These are phyloP conservation scores for Sapajus apella DNA, from an alignment of 2,113 vertebrate genomes.

Conservation along the genomic window DNA sequence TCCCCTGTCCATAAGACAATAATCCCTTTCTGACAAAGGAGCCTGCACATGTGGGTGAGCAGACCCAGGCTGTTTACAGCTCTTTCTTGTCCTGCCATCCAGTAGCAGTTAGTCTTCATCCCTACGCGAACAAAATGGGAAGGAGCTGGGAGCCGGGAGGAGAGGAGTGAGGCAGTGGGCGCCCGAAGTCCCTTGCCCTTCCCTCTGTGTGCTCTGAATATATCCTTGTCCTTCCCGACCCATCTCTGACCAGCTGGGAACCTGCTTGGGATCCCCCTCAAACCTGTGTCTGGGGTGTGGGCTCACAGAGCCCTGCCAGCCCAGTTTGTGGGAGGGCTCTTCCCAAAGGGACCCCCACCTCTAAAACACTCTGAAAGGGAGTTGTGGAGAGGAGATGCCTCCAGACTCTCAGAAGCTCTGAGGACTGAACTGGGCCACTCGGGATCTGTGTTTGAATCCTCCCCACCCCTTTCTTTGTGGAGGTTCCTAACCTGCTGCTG, in stretches of 20 bases:
- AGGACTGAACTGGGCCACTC: background rate
- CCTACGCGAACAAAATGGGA: background rate
- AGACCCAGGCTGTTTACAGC: constrained; percentile 73
- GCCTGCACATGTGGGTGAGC: constrained; percentile 63
- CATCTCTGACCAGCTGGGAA: background rate
- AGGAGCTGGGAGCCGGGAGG: background rate
- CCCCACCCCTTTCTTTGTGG: constrained; percentile 4
- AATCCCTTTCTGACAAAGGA: constrained; percentile 58
- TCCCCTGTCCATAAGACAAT: constrained; percentile 43
- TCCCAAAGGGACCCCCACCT: background rate
- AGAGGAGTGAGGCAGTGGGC: background rate
- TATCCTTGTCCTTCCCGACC: background rate
- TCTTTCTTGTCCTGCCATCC: constrained; percentile 26
- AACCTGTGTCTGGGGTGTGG: background rate
- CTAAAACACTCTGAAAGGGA: background rate
- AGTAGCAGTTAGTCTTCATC: background rate
- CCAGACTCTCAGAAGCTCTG: constrained; percentile 1
- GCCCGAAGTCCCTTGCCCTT: background rate
- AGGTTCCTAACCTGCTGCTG: constrained; percentile 73
- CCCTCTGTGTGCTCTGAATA: background rate
- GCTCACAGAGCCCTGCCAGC: background rate
- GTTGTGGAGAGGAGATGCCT: background rate
- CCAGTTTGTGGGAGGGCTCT: background rate
- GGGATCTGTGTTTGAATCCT: background rate
- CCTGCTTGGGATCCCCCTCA: background rate